Conservation (phyloP, 2,797 vertebrate species). For the Enteromius mattozi region DNA sequence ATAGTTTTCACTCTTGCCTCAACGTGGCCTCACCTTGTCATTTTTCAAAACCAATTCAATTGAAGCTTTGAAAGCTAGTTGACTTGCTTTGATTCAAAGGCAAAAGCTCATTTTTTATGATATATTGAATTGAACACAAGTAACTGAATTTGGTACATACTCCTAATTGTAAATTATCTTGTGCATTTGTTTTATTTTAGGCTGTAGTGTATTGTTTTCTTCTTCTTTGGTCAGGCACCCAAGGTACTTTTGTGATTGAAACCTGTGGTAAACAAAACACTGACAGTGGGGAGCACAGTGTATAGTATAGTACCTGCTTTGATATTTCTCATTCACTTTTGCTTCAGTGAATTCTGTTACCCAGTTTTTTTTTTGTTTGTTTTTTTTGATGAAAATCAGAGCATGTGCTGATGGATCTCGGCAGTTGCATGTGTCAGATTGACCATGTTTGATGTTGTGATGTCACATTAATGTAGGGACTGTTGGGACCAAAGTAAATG, state of each 20-base stretch:
- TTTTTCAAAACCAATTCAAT: not conserved
- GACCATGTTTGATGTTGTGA: conserved; percentile 68
- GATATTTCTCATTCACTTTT: conserved; percentile 87
- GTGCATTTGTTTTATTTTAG: conserved; percentile 42
- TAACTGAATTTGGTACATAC: conserved; percentile 24
- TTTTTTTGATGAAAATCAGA: conserved; percentile 66
- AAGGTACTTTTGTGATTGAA: conserved; percentile 46
- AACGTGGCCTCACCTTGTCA: not conserved
- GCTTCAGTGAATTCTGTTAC: conserved; percentile 79
- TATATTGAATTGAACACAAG: conserved; percentile 11
- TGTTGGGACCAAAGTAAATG: conserved; percentile 96
- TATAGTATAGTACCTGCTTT: conserved; percentile 86
- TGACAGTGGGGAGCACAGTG: conserved; percentile 75
- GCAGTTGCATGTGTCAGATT: conserved; percentile 85
- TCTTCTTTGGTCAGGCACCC: conserved; percentile 23
- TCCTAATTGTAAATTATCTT: conserved; percentile 35
- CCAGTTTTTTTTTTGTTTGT: not conserved
- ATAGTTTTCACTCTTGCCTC: not conserved
- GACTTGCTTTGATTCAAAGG: conserved; percentile 23
- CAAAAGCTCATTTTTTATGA: conserved; percentile 1
- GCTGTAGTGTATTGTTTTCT: conserved; percentile 4
- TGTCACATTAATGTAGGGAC: conserved; percentile 81
- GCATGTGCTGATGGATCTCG: conserved; percentile 87
- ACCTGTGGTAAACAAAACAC: conserved; percentile 38
- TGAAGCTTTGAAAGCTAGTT: conserved; percentile 11